phyloP scores from a whole-genome alignment of 2,113 vertebrate genomes.

The Coryphaenoides rupestris region DNA sequence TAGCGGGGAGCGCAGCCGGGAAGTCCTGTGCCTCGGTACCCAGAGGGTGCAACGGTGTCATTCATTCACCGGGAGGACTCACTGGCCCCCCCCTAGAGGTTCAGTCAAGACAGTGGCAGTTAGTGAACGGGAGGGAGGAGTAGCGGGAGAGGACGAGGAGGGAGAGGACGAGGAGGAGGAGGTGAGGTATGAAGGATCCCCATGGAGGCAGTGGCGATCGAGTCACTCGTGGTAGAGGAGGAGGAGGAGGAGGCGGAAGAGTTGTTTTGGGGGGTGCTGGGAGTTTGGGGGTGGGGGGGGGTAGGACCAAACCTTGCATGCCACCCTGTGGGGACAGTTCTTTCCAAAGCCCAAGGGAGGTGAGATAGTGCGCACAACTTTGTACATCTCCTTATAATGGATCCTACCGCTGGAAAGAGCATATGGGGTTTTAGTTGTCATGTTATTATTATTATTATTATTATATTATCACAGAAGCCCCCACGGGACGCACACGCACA shows the following conservation, averaged over 20 bases:
- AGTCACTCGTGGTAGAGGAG: conserved; percentile 4
- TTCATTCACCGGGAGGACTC: conserved; percentile 55
- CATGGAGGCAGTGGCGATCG: conserved; percentile 56
- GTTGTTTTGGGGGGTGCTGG: neutral
- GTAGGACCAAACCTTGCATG: conserved; percentile 96
- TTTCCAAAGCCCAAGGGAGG: conserved; percentile 99
- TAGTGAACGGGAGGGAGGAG: conserved; percentile 49
- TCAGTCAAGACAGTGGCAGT: conserved; percentile 34
- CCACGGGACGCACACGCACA: neutral
- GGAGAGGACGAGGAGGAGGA: conserved; percentile 61
- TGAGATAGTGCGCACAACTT: conserved; percentile 98
- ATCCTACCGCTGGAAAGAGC: conserved; percentile 98
- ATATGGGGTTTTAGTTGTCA: conserved; percentile 77
- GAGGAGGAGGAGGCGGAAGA: neutral
- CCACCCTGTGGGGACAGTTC: conserved; percentile 99
- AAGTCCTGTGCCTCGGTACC: conserved; percentile 55
- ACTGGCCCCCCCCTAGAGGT: conserved; percentile 45
- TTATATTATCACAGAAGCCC: conserved; percentile 7
- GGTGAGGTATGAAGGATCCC: conserved; percentile 55
- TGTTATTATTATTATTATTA: too few species aligned
- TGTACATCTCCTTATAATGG: conserved; percentile 99
- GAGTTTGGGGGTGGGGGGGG: neutral
- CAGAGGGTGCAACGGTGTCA: conserved; percentile 36
- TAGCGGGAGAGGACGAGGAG: conserved; percentile 52
- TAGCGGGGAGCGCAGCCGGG: conserved; percentile 9